phyloP scores from a whole-genome alignment of 1,140 invertebrate genomes.

The Ladona fulva region DNA sequence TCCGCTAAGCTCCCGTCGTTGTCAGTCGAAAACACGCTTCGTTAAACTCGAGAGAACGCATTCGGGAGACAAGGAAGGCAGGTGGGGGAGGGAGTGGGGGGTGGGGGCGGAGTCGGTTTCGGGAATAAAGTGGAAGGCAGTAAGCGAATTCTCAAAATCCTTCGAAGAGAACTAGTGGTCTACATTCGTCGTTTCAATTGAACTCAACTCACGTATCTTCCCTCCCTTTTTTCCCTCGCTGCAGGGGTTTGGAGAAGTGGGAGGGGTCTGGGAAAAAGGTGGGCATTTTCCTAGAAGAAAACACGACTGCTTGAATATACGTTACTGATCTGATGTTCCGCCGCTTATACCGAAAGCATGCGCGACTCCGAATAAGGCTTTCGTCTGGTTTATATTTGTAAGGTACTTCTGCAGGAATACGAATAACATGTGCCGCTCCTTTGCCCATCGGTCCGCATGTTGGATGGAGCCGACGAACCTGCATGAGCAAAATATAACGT shows the following conservation, averaged over 20 bases:
- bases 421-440: no score
- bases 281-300: no score
- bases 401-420: no score
- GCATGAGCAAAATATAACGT: no score
- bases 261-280: background rate
- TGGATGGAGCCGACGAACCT: no score
- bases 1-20: background rate
- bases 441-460: no score
- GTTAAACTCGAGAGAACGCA: background rate
- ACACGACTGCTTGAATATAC: no score
- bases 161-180: constrained; percentile 8
- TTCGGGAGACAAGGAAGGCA: background rate
- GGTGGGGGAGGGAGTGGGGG: background rate
- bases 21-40: constrained; percentile 7
- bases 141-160: constrained; percentile 6
- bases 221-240: background rate
- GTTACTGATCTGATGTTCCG: no score
- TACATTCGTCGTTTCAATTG: constrained; percentile 1
- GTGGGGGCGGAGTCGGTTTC: background rate
- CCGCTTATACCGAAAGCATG: no score
- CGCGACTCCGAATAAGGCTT: no score
- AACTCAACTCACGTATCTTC: background rate
- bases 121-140: constrained; percentile 8
- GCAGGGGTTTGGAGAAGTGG: background rate
- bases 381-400: no score